Evolutionary conservation across 2,797 vertebrate species (phyloP).

Genomic region (Diceros bicornis): DNA sequence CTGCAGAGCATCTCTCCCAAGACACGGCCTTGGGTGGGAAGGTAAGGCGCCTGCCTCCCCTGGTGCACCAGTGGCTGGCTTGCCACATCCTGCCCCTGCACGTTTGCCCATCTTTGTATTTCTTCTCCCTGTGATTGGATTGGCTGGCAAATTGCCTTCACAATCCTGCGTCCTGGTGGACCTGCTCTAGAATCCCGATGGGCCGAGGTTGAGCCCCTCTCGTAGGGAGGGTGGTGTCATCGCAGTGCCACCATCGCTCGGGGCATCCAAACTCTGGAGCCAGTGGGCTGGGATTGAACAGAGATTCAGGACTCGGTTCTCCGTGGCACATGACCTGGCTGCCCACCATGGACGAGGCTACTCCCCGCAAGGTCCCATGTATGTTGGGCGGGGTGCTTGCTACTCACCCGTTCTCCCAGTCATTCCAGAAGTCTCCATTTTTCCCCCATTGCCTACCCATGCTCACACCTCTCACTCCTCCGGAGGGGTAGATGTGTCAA

Average conservation of each 20-base stretch:
- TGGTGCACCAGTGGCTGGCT: neutral
- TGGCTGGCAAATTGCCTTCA: neutral
- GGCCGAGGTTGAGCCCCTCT: neutral
- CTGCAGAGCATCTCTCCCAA: constrained; percentile 93
- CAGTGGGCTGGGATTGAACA: neutral
- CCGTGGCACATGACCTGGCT: neutral
- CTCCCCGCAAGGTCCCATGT: neutral
- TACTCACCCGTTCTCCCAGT: neutral
- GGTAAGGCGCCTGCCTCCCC: constrained; percentile 88
- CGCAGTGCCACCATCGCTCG: neutral
- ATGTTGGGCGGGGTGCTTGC: neutral
- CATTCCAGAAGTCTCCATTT: neutral
- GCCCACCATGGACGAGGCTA: neutral
- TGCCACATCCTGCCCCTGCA: neutral
- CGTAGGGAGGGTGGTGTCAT: neutral
- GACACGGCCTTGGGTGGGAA: constrained; percentile 94
- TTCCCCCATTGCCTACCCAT: neutral
- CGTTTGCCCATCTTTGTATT: rapidly evolving
- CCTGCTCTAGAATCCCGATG: neutral
- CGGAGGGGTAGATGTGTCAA: neutral
- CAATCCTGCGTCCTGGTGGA: neutral
- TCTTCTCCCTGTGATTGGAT: neutral
- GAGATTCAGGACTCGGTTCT: neutral
- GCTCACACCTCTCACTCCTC: neutral
- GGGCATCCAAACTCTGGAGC: neutral